These are phyloP conservation scores for Sarcophilus harrisii DNA, from an alignment of 2,797 vertebrate genomes.

Conservation along the genomic window DNA sequence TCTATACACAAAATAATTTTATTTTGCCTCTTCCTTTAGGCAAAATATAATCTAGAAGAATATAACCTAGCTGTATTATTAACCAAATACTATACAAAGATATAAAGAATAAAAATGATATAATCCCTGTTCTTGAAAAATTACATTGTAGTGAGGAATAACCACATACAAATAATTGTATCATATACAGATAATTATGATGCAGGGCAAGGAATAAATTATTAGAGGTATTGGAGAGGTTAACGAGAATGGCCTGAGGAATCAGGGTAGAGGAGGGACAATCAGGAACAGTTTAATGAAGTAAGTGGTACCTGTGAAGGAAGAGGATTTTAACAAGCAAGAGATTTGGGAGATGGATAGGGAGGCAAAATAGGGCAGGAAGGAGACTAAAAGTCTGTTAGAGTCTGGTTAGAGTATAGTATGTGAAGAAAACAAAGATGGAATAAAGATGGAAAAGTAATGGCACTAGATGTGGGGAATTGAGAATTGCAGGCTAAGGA, in stretches of 20 bases:
- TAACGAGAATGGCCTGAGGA: background rate
- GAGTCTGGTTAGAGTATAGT: background rate
- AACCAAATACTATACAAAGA: background rate
- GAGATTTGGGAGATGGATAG: background rate
- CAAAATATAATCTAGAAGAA: background rate
- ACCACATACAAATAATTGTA: background rate
- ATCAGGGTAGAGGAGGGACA: background rate
- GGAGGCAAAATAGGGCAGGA: background rate
- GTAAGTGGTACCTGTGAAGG: background rate
- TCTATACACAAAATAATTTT: background rate
- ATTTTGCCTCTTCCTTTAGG: background rate
- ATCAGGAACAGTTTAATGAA: background rate
- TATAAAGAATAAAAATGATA: background rate
- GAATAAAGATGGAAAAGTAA: background rate
- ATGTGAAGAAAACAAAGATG: background rate
- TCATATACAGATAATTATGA: background rate
- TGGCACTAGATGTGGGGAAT: background rate
- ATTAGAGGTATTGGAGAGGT: background rate
- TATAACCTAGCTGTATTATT: background rate
- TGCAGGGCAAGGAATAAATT: background rate
- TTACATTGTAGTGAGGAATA: background rate
- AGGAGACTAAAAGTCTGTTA: background rate
- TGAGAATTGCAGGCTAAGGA: background rate
- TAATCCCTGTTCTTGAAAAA: background rate
- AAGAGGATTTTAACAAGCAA: background rate